Conservation (phyloP, 1,140 invertebrate species). For the Dryas iulia region DNA sequence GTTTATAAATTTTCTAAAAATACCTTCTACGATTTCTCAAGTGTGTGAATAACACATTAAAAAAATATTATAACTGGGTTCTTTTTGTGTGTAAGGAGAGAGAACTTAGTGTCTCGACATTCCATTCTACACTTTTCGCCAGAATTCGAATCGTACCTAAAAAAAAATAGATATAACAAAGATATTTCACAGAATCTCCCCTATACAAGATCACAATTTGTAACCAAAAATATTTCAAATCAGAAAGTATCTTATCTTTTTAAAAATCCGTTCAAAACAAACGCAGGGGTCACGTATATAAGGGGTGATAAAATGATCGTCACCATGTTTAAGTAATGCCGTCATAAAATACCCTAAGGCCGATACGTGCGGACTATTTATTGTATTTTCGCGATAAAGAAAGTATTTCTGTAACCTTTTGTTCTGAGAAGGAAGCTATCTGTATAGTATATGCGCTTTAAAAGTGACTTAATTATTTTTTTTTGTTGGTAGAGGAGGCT, state of each 20-base stretch:
- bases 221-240: no score
- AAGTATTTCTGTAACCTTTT: background rate
- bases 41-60: no score
- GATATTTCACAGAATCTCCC: background rate
- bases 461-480: background rate
- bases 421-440: background rate
- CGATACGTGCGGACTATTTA: slow-evolving; percentile 18
- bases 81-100: no score
- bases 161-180: no score
- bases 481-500: no score
- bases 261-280: background rate
- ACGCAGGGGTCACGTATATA: slow-evolving; percentile 17
- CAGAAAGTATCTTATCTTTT: background rate
- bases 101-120: no score
- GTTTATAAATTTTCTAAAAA: no score
- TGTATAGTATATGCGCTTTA: background rate
- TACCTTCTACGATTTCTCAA: no score
- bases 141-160: no score
- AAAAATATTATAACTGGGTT: no score
- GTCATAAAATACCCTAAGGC: slow-evolving; percentile 17
- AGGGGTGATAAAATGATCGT: slow-evolving; percentile 26
- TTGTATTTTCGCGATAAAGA: slow-evolving; percentile 12
- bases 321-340: slow-evolving; percentile 24
- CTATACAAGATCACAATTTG: background rate
- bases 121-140: no score